Evolutionary conservation across 2,888 invertebrate genomes (phyloP).

Genomic region (Erebia palarica): DNA sequence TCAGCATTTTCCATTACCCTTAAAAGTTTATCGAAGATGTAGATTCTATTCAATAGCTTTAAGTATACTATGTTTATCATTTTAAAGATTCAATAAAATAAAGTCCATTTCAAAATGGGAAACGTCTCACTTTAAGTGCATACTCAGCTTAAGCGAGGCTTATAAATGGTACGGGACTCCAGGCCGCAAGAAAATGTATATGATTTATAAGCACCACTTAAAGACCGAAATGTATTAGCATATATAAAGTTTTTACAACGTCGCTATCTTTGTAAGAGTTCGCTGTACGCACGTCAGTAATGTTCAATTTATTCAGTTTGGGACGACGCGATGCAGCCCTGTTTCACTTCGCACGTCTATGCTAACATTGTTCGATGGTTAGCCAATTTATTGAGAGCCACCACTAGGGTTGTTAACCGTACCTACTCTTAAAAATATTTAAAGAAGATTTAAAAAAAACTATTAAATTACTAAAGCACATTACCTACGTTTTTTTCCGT

Average conservation of each 20-base stretch:
- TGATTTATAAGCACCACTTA: conserved; percentile 46
- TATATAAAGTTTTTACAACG: conserved; percentile 26
- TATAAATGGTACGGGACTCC: conserved; percentile 41
- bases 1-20: not conserved
- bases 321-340: conserved; percentile 27
- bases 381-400: conserved; percentile 8
- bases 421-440: not conserved
- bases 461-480: no score
- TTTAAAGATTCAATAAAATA: not conserved
- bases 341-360: conserved; percentile 38
- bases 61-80: not conserved
- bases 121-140: conserved; percentile 5
- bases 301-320: conserved; percentile 39
- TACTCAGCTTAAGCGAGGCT: conserved; percentile 14
- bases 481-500: no score
- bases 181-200: conserved; percentile 34
- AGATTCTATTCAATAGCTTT: no score
- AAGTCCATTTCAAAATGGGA: not conserved
- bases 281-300: conserved; percentile 27
- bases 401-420: conserved; percentile 1
- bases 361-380: conserved; percentile 26
- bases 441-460: no score
- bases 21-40: not conserved
- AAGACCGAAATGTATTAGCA: conserved; percentile 34
- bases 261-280: conserved; percentile 12